phyloP scores from a whole-genome alignment of 2,113 vertebrate genomes.

The Alosa alosa region DNA sequence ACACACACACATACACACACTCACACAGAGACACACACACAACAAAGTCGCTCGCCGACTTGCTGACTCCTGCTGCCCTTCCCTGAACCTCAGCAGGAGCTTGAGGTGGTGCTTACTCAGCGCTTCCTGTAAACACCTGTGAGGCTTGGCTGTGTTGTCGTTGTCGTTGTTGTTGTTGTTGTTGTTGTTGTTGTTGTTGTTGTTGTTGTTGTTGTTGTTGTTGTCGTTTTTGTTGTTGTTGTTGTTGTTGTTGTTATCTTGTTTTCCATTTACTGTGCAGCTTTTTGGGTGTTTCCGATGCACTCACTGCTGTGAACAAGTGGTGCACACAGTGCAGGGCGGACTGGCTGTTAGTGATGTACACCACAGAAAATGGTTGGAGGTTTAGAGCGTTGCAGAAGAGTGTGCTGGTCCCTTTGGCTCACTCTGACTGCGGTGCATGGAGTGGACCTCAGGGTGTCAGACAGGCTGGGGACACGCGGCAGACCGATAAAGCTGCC shows the following conservation, averaged over 20 bases:
- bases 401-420: not conserved
- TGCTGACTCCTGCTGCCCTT: not conserved
- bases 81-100: not conserved
- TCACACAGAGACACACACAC: not conserved
- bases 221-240: not conserved
- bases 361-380: not conserved
- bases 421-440: not conserved
- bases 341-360: not conserved
- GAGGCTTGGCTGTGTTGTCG: not conserved
- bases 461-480: constrained; percentile 6
- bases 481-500: not conserved
- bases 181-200: not conserved
- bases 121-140: not conserved
- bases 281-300: not conserved
- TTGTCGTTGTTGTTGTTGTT: not conserved
- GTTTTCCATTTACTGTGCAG: not conserved
- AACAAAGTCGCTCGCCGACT: not conserved
- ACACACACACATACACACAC: not conserved
- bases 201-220: not conserved
- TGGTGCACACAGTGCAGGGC: not conserved
- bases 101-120: constrained; percentile 1
- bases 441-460: constrained; percentile 2
- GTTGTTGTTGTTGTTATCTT: not conserved
- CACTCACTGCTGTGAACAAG: not conserved
- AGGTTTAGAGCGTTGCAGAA: not conserved